These are phyloP conservation scores for Petroica traversi DNA, from an alignment of 2,113 vertebrate species.

Conservation along the genomic window DNA sequence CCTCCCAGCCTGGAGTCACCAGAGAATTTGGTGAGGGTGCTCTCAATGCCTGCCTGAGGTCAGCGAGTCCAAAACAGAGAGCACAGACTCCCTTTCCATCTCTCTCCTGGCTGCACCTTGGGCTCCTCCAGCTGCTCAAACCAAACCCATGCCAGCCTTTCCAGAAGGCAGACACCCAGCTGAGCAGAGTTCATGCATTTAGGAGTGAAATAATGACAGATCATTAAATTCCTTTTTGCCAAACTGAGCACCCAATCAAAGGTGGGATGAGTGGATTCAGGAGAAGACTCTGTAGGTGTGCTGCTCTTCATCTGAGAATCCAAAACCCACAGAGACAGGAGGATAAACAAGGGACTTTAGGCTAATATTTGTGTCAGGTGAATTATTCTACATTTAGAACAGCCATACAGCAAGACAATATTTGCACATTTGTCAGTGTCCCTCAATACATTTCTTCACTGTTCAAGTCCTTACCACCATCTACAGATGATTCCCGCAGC, in stretches of 20 bases:
- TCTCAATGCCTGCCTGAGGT: neutral
- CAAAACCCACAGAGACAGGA: neutral
- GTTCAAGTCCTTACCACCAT: conserved; percentile 71
- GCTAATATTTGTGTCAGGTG: neutral
- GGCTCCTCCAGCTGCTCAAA: neutral
- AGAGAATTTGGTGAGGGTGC: neutral
- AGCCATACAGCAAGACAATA: neutral
- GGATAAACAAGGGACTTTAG: neutral
- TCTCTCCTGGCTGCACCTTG: neutral
- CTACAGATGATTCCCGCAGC: conserved; percentile 54
- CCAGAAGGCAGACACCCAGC: neutral
- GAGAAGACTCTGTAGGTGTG: neutral
- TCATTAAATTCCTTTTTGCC: neutral
- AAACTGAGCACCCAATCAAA: neutral
- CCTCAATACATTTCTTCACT: neutral
- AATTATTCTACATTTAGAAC: neutral
- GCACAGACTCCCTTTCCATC: neutral
- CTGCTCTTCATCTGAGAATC: neutral
- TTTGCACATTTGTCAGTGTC: neutral
- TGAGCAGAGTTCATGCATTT: neutral
- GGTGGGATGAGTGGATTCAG: neutral
- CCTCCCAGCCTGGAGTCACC: neutral
- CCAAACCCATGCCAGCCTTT: neutral
- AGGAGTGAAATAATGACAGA: neutral
- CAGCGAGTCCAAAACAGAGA: neutral